Percentiles rank a stretch among this genome's conserved stretches.
phyloP scores from a whole-genome alignment of 2,888 invertebrate genomes.

The Nematopogon swammerdamellus region DNA sequence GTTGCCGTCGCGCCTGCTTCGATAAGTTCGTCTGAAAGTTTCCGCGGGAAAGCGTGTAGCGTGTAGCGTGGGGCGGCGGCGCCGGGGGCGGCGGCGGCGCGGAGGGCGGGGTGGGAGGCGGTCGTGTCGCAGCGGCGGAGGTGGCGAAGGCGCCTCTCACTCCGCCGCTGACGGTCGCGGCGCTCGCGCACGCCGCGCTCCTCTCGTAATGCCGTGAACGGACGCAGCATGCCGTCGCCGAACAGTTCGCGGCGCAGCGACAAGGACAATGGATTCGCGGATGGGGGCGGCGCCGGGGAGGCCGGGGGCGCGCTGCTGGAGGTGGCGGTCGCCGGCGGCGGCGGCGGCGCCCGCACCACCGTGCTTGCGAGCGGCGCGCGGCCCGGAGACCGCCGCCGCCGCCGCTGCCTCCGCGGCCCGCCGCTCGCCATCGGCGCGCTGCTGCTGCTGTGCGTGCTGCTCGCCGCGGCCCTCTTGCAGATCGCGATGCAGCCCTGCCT shows the following conservation, averaged over 20 bases:
- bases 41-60: neutral
- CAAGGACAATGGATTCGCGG: conserved; percentile 1
- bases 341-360: neutral
- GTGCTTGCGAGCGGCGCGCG: neutral
- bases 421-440: neutral
- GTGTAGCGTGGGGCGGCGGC: neutral
- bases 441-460: neutral
- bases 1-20: neutral
- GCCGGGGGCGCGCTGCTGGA: neutral
- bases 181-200: neutral
- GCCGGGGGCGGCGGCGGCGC: neutral
- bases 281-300: neutral
- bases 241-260: neutral
- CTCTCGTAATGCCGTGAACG: neutral
- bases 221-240: neutral
- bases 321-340: neutral
- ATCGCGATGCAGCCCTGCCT: neutral
- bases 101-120: neutral
- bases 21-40: neutral
- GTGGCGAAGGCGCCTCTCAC: neutral
- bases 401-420: neutral
- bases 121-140: neutral
- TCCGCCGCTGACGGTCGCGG: neutral
- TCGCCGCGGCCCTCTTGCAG: neutral
- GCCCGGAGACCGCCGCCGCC: neutral